Evolutionary conservation across 2,113 vertebrate genomes (phyloP).

Genomic region (Periophthalmus modestus): DNA sequence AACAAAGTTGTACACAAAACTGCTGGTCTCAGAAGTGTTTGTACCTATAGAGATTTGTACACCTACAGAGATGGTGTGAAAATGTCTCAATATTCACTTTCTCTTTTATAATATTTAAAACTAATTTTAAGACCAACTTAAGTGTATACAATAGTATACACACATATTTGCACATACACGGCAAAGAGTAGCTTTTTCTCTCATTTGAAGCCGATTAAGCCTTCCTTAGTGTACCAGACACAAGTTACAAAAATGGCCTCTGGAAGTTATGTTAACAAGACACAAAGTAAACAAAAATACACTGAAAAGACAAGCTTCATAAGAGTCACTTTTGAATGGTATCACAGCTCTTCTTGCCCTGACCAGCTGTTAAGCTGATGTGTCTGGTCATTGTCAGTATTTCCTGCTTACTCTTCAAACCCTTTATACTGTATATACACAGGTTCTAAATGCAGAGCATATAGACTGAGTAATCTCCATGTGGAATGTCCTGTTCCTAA

Average conservation of each 20-base stretch:
- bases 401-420: constrained; percentile 31
- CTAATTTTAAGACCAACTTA: background rate
- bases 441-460: constrained; percentile 61
- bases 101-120: background rate
- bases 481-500: constrained; percentile 88
- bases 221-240: constrained; percentile 52
- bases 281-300: constrained; percentile 20
- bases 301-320: constrained; percentile 4
- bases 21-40: constrained; percentile 15
- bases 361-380: constrained; percentile 63
- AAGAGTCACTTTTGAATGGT: constrained; percentile 25
- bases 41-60: constrained; percentile 7
- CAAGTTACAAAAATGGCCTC: constrained; percentile 20
- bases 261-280: constrained; percentile 11
- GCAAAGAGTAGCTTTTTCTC: background rate
- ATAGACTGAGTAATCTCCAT: constrained; percentile 58
- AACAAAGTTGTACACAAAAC: constrained; percentile 24
- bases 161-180: background rate
- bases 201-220: constrained; percentile 13
- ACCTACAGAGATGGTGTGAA: background rate
- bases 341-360: constrained; percentile 51
- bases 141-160: constrained; percentile 3
- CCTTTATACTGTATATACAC: constrained; percentile 30
- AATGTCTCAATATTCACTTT: background rate
- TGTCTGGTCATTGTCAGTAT: constrained; percentile 14